These are phyloP conservation scores for Pogonus chalceus DNA, from an alignment of 1,140 invertebrate species.

Conservation along the genomic window DNA sequence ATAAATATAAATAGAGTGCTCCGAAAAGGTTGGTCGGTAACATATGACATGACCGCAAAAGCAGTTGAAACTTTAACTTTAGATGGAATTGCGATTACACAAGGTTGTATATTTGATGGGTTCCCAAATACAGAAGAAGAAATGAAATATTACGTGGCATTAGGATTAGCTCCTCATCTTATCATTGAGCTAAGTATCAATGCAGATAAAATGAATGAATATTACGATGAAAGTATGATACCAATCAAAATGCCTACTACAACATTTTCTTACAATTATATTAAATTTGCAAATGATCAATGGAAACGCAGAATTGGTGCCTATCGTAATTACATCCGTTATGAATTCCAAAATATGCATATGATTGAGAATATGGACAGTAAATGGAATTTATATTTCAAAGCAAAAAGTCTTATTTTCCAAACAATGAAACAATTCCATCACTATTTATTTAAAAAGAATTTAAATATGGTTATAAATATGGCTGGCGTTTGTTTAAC, in stretches of 20 bases:
- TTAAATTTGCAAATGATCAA: constrained; percentile 34
- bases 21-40: constrained; percentile 31
- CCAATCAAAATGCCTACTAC: constrained; percentile 27
- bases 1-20: constrained; percentile 31
- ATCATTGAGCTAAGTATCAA: constrained; percentile 39
- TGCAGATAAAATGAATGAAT: constrained; percentile 30
- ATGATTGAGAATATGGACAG: constrained; percentile 28
- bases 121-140: constrained; percentile 41
- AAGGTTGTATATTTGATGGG: constrained; percentile 45
- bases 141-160: constrained; percentile 34
- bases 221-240: constrained; percentile 24
- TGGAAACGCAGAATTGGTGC: constrained; percentile 31
- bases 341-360: constrained; percentile 40
- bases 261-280: constrained; percentile 33
- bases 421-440: constrained; percentile 27
- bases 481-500: constrained; percentile 38
- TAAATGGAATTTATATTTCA: constrained; percentile 40
- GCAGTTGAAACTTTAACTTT: constrained; percentile 39
- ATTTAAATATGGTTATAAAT: constrained; percentile 30
- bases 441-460: constrained; percentile 31
- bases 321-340: constrained; percentile 39
- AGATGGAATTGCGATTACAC: constrained; percentile 34
- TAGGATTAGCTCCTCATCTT: constrained; percentile 41
- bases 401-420: constrained; percentile 31
- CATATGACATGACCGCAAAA: constrained; percentile 34